A percentile compares a stretch with the other conserved stretches of the same genome.
These are phyloP conservation scores for Aphelenchoides fujianensis DNA, from an alignment of 1,140 invertebrate genomes.

Conservation along the genomic window DNA sequence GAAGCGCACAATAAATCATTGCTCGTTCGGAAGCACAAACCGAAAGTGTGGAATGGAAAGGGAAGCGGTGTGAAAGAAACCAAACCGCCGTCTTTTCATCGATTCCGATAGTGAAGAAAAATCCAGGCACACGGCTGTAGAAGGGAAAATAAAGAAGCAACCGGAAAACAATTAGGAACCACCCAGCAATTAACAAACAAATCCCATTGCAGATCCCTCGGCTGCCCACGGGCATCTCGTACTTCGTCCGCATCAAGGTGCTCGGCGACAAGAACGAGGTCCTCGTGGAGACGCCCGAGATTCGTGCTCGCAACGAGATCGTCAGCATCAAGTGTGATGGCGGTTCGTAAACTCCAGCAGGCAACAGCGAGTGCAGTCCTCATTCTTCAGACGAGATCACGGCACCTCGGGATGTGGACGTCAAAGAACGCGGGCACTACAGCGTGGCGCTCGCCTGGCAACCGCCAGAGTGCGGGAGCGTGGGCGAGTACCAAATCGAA, in stretches of 20 bases:
- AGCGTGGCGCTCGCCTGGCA: slow-evolving; percentile 60
- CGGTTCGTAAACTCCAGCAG: slow-evolving; percentile 35
- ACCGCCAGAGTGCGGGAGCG: slow-evolving; percentile 55
- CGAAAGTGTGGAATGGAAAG: no score
- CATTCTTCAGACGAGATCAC: slow-evolving; percentile 53
- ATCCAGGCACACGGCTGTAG: no score
- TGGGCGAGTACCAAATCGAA: slow-evolving; percentile 62
- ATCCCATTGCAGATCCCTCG: slow-evolving; percentile 59
- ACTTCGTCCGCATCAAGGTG: slow-evolving; percentile 62
- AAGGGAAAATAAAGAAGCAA: no score
- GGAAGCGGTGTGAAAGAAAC: no score
- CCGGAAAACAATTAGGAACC: no score
- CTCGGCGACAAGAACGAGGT: slow-evolving; percentile 60
- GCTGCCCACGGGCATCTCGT: slow-evolving; percentile 60
- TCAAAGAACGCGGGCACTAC: slow-evolving; percentile 54
- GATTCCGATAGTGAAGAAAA: no score
- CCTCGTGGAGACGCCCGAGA: slow-evolving; percentile 61
- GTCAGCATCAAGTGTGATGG: slow-evolving; percentile 60
- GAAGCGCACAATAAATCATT: no score
- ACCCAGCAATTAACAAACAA: no score
- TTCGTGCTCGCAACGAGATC: slow-evolving; percentile 60
- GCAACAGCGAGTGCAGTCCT: not conserved
- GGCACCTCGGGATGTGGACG: slow-evolving; percentile 55
- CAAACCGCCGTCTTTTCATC: no score
- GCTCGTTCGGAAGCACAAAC: no score